Evolutionary conservation across 2,797 vertebrate genomes (phyloP).

Genomic region (Aldrovandia affinis): DNA sequence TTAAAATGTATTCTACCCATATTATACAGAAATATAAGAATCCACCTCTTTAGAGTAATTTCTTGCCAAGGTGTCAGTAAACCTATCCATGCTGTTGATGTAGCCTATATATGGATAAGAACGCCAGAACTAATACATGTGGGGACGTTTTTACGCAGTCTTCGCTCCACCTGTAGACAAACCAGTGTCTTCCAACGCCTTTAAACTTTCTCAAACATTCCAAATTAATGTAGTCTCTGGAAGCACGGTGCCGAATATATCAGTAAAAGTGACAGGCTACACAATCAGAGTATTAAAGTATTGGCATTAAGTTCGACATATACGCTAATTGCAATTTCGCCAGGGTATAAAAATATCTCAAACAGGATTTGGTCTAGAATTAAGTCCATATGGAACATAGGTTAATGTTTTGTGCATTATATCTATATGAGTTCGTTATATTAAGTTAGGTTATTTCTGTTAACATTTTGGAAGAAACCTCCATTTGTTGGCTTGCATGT

Average conservation of each 20-base stretch:
- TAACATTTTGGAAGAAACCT: too few species aligned
- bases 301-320: not conserved
- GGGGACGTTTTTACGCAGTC: not conserved
- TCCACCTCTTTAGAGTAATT: too few species aligned
- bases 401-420: not conserved
- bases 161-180: not conserved
- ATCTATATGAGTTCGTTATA: not conserved
- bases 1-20: not conserved
- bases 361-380: not conserved
- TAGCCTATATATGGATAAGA: not conserved
- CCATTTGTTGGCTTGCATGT: too few species aligned
- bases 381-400: not conserved
- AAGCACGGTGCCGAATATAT: not conserved
- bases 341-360: not conserved
- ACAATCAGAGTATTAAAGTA: not conserved
- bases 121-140: not conserved
- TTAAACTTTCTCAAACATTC: not conserved
- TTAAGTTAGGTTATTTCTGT: not conserved
- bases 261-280: not conserved
- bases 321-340: not conserved
- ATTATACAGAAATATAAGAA: not conserved
- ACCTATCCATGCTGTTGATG: not conserved
- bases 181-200: not conserved
- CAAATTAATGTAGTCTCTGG: not conserved
- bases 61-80: not conserved